These are phyloP conservation scores for Neoseiulus cucumeris DNA, from an alignment of 1,140 invertebrate genomes.

Conservation along the genomic window DNA sequence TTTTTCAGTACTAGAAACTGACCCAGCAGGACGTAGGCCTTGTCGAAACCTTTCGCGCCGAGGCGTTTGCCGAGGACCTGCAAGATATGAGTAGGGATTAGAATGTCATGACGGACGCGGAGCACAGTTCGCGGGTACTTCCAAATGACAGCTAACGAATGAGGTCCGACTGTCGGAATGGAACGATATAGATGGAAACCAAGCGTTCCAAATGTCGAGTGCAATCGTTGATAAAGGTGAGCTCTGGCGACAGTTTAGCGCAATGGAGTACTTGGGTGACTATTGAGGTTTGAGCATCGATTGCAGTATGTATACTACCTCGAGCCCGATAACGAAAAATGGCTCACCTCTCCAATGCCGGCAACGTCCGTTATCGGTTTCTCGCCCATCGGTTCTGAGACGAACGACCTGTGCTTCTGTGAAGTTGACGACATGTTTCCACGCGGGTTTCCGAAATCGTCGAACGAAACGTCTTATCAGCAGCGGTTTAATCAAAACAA, in stretches of 20 bases:
- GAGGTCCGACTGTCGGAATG: too few species aligned
- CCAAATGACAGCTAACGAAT: too few species aligned
- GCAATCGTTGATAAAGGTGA: too few species aligned
- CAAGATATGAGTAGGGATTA: neutral
- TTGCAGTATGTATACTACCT: too few species aligned
- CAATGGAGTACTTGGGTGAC: too few species aligned
- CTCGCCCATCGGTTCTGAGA: constrained; percentile 83
- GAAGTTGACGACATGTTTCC: constrained; percentile 63
- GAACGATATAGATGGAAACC: too few species aligned
- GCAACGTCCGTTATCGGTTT: constrained; percentile 79
- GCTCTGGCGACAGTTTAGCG: too few species aligned
- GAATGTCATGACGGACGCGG: too few species aligned
- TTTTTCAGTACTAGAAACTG: constrained; percentile 92
- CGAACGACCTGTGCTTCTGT: constrained; percentile 79
- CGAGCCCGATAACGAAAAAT: too few species aligned
- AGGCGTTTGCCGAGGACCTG: constrained; percentile 54
- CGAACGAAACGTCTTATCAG: neutral
- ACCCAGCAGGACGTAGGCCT: constrained; percentile 90
- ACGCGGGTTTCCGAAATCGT: neutral
- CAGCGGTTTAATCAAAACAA: neutral
- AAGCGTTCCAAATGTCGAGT: too few species aligned
- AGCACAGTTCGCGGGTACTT: too few species aligned
- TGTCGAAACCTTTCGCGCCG: constrained; percentile 63
- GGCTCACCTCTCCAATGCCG: constrained; percentile 55
- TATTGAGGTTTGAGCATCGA: too few species aligned